These are phyloP conservation scores for Chauna torquata DNA, from an alignment of 2,113 vertebrate genomes.

Conservation along the genomic window DNA sequence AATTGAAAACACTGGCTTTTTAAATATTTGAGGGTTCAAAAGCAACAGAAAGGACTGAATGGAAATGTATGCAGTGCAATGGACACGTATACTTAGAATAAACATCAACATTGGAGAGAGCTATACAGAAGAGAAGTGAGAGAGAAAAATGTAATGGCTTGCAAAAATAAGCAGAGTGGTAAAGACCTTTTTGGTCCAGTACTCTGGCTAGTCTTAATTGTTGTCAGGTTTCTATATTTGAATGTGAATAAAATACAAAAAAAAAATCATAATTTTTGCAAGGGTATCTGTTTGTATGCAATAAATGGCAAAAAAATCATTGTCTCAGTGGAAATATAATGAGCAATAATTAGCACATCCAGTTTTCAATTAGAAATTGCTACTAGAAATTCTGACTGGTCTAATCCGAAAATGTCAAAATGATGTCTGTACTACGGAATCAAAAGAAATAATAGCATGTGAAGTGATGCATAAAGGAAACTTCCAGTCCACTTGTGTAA, in stretches of 20 bases:
- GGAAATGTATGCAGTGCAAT: not conserved
- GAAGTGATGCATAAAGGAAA: not conserved
- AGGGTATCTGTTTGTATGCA: not conserved
- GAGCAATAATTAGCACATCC: not conserved
- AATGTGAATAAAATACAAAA: not conserved
- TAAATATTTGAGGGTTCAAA: not conserved
- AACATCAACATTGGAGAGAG: not conserved
- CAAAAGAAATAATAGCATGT: not conserved
- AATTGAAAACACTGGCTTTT: not conserved
- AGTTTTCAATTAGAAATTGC: not conserved
- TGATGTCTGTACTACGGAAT: not conserved
- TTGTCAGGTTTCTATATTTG: not conserved
- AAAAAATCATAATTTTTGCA: not conserved
- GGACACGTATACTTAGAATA: not conserved
- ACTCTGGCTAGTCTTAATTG: not conserved
- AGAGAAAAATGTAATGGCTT: not conserved
- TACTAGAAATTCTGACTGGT: not conserved
- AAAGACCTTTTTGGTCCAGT: not conserved
- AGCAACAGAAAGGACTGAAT: not conserved
- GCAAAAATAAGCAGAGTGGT: not conserved
- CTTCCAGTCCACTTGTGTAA: not conserved
- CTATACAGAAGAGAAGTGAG: not conserved
- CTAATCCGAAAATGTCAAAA: not conserved
- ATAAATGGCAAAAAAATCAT: not conserved
- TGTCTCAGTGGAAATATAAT: not conserved